These are phyloP conservation scores for Temnothorax ravouxi DNA, from an alignment of 2,888 invertebrate species.

Conservation along the genomic window DNA sequence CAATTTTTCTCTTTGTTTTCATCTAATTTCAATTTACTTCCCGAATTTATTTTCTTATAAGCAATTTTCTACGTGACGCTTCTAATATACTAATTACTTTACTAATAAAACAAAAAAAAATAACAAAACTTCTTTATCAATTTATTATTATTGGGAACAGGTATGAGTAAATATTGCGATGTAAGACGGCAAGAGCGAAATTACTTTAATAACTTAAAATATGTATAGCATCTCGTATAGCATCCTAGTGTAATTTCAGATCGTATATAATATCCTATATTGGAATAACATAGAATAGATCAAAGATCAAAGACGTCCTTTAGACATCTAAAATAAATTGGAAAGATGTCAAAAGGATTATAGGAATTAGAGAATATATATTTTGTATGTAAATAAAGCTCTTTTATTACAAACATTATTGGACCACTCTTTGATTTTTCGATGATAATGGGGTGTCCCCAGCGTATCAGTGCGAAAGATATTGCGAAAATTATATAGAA, in stretches of 20 bases:
- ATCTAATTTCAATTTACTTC: too few relatives aligned
- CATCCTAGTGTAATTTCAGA: neutral
- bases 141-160: neutral
- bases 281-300: neutral
- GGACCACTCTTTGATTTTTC: constrained; percentile 8
- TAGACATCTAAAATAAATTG: neutral
- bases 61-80: too few relatives aligned
- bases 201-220: neutral
- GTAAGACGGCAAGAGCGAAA: neutral
- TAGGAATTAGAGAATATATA: neutral
- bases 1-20: too few relatives aligned
- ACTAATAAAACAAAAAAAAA: neutral
- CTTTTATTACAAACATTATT: constrained; percentile 76
- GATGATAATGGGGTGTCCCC: too few relatives aligned
- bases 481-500: neutral
- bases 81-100: too few relatives aligned
- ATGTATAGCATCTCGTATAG: too few relatives aligned
- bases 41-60: too few relatives aligned
- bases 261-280: neutral
- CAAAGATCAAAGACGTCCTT: neutral
- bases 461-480: neutral
- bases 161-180: neutral
- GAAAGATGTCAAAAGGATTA: neutral
- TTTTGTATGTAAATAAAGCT: constrained; percentile 80
- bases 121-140: neutral